Conservation (phyloP, 2,797 vertebrate species). For the Sebastes umbrosus region DNA sequence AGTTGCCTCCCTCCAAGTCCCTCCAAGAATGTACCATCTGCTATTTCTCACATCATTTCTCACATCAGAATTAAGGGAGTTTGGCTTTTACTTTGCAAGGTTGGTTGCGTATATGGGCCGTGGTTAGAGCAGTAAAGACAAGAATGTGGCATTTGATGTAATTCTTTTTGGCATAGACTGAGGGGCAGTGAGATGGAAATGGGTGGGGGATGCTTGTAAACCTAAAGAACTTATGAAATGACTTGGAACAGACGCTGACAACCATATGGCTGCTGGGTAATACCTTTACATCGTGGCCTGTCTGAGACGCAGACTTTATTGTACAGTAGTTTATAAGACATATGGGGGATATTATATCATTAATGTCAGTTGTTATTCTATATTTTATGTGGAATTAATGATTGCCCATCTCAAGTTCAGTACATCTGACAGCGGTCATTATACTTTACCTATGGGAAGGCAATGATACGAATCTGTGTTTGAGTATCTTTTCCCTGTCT, state of each 20-base stretch:
- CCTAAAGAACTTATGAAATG: slow-evolving; percentile 48
- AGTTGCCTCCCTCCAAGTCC: neutral
- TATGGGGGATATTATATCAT: slow-evolving; percentile 9
- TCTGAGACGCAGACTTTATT: neutral
- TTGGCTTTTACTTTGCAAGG: slow-evolving; percentile 25
- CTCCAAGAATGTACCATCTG: slow-evolving; percentile 14
- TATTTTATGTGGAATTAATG: neutral
- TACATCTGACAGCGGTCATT: neutral
- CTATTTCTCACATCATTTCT: slow-evolving; percentile 18
- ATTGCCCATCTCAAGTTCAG: neutral
- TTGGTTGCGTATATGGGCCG: slow-evolving; percentile 37
- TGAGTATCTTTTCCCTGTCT: neutral
- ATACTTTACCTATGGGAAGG: neutral
- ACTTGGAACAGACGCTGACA: slow-evolving; percentile 52
- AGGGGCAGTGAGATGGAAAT: slow-evolving; percentile 51
- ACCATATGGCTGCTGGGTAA: slow-evolving; percentile 34
- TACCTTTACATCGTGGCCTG: slow-evolving; percentile 24
- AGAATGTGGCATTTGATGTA: slow-evolving; percentile 58
- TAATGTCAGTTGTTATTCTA: neutral
- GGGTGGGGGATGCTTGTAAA: slow-evolving; percentile 67
- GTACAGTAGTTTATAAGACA: slow-evolving; percentile 19
- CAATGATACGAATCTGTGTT: neutral
- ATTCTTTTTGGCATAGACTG: slow-evolving; percentile 46
- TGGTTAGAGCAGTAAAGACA: slow-evolving; percentile 38
- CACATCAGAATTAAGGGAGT: slow-evolving; percentile 24